A percentile compares a stretch with the other conserved stretches of the same genome.
Evolutionary conservation across 2,113 vertebrate species (phyloP).

Genomic region (Mirza zaza): DNA sequence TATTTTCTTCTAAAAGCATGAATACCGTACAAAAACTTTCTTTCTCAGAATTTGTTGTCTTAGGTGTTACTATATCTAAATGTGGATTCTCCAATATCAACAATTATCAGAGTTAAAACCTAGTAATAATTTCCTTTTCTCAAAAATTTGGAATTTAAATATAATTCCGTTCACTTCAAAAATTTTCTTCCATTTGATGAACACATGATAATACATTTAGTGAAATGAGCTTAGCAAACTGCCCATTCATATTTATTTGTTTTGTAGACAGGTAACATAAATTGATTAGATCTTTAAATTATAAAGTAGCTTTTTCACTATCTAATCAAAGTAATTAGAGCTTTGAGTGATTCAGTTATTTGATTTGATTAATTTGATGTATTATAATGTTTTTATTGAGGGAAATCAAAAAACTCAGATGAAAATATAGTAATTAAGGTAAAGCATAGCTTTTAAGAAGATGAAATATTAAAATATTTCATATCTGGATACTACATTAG

Average conservation of each 20-base stretch:
- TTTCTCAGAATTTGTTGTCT: not conserved
- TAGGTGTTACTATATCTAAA: not conserved
- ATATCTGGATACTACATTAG: too few relatives aligned
- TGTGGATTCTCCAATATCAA: not conserved
- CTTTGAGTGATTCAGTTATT: not conserved
- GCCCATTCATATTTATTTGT: slow-evolving; percentile 41
- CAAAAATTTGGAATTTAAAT: not conserved
- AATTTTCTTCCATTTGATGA: not conserved
- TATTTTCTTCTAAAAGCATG: not conserved
- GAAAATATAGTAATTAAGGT: not conserved
- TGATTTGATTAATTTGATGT: slow-evolving; percentile 44
- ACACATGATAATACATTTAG: not conserved
- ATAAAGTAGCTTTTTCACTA: too few relatives aligned
- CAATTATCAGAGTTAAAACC: not conserved
- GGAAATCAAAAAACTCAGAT: not conserved
- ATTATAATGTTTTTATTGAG: slow-evolving; percentile 40
- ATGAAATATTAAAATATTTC: not conserved
- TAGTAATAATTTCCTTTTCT: not conserved
- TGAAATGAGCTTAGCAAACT: not conserved
- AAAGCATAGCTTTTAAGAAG: not conserved
- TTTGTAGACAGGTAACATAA: slow-evolving; percentile 23
- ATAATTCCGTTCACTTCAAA: not conserved
- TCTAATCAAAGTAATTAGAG: slow-evolving; percentile 62
- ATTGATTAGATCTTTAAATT: slow-evolving; percentile 10
- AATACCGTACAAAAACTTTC: not conserved